Evolutionary conservation across 2,113 vertebrate genomes (phyloP).

Genomic region (Silurus asotus): DNA sequence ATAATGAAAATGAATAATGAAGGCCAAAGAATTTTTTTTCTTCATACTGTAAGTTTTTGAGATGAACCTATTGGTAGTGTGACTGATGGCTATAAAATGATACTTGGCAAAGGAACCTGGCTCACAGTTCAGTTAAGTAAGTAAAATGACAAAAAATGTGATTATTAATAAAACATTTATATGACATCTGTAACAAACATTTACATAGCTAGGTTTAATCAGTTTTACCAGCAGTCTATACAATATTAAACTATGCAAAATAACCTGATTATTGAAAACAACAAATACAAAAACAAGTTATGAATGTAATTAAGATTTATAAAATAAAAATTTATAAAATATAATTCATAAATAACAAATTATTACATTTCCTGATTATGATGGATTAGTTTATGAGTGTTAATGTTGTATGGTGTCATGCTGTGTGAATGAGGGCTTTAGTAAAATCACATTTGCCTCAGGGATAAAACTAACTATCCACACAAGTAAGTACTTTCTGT

Average conservation of each 20-base stretch:
- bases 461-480: background rate
- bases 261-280: too few species aligned
- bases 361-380: background rate
- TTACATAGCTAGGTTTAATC: background rate
- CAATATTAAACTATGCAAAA: background rate
- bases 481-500: background rate
- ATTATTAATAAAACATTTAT: background rate
- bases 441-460: background rate
- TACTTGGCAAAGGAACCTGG: background rate
- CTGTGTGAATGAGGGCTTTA: background rate
- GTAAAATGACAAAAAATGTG: background rate
- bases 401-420: background rate
- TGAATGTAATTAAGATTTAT: background rate
- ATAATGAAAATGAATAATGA: background rate
- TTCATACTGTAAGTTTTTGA: background rate
- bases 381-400: background rate
- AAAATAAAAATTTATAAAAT: background rate
- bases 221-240: background rate
- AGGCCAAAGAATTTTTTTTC: background rate
- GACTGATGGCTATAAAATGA: background rate
- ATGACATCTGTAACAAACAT: background rate
- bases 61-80: background rate
- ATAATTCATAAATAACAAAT: too few species aligned
- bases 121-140: background rate
- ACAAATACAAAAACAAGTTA: too few species aligned